Evolutionary conservation across 1,140 invertebrate genomes (phyloP).

Genomic region (Lethocerus indicus): DNA sequence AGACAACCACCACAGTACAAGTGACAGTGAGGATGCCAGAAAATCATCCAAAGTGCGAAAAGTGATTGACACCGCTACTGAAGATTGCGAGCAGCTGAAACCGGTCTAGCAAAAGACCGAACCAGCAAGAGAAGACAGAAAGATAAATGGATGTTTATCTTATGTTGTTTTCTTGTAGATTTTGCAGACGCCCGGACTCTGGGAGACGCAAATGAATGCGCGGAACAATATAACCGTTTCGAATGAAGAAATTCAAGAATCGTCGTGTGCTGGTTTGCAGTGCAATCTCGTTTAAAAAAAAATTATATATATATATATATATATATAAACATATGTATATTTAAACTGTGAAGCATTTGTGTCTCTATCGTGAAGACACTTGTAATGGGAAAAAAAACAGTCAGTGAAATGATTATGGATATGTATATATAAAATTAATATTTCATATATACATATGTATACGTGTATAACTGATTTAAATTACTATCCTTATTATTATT

Average conservation of each 20-base stretch:
- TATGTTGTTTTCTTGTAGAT: constrained; percentile 26
- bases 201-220: constrained; percentile 26
- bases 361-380: no score
- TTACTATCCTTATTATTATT: no score
- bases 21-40: neutral
- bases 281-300: no score
- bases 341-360: no score
- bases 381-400: no score
- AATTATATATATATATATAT: no score
- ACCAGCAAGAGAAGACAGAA: neutral
- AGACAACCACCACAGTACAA: neutral
- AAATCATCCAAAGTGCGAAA: neutral
- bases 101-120: neutral
- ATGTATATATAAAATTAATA: no score
- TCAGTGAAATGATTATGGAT: no score
- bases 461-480: no score
- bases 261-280: constrained; percentile 4
- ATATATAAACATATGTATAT: no score
- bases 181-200: constrained; percentile 40
- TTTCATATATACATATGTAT: no score
- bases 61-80: neutral
- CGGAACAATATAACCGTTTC: constrained; percentile 2
- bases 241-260: neutral
- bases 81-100: neutral
- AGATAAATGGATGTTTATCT: neutral